phyloP scores from a whole-genome alignment of 2,113 vertebrate species.

The Oenanthe oenanthe region DNA sequence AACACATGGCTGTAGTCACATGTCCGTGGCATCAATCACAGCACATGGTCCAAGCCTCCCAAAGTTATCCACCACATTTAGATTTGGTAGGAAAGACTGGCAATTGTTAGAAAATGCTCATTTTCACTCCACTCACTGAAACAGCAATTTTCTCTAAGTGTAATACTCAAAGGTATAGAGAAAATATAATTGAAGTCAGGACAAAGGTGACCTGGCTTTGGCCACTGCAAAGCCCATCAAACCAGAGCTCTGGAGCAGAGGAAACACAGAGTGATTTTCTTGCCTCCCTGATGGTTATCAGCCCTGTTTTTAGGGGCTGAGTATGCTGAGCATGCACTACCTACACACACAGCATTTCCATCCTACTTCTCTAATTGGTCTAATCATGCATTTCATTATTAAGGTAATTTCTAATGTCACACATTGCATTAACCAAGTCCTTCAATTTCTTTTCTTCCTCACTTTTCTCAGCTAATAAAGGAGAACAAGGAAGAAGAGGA shows the following conservation, averaged over 20 bases:
- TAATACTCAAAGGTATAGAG: background rate
- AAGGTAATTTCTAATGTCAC: slow-evolving; percentile 21
- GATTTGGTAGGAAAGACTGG: background rate
- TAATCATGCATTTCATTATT: slow-evolving; percentile 32
- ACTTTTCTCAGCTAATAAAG: background rate
- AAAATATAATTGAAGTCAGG: background rate
- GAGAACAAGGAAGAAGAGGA: background rate
- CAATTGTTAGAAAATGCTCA: background rate
- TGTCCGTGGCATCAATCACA: background rate
- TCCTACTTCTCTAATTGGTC: background rate
- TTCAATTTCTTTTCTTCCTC: background rate
- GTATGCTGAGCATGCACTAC: background rate
- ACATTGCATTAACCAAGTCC: background rate
- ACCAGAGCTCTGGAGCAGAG: background rate
- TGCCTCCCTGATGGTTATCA: background rate
- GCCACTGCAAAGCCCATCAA: background rate
- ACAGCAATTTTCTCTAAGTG: background rate
- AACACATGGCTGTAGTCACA: fast-evolving
- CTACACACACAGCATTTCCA: background rate
- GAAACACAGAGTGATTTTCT: background rate
- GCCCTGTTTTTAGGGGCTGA: background rate
- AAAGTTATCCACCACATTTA: background rate
- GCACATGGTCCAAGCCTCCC: background rate
- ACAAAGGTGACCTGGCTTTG: background rate
- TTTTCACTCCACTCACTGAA: background rate